Percentiles rank a stretch among this genome's conserved stretches.
Evolutionary conservation across 2,797 vertebrate species (phyloP).

Genomic region (Intellagama lesueurii): DNA sequence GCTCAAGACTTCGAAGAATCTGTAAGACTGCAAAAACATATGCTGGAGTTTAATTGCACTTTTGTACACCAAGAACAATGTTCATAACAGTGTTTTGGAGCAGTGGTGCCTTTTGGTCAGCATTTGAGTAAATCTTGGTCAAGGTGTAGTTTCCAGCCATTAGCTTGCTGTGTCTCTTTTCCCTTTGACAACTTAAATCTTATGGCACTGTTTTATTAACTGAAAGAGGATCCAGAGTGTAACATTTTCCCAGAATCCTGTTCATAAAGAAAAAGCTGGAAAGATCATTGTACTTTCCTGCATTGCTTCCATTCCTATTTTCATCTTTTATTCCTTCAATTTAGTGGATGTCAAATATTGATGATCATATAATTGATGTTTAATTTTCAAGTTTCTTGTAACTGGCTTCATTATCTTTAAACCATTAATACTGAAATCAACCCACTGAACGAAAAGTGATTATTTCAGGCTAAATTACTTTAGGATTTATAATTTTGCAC

Average conservation of each 20-base stretch:
- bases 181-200: neutral
- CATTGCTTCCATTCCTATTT: neutral
- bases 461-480: neutral
- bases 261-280: neutral
- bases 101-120: neutral
- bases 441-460: neutral
- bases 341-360: neutral
- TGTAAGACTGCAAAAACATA: conserved; percentile 2
- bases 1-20: neutral
- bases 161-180: neutral
- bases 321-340: neutral
- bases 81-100: conserved; percentile 3
- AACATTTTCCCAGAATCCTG: conserved; percentile 29
- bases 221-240: neutral
- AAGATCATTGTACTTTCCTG: neutral
- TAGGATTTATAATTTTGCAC: neutral
- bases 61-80: neutral
- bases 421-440: neutral
- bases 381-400: neutral
- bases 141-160: neutral
- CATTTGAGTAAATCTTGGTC: conserved; percentile 10
- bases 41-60: conserved; percentile 19
- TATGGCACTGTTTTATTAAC: conserved; percentile 9
- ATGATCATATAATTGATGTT: neutral
- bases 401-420: neutral